Conservation (phyloP, 1,140 invertebrate genomes). For the Leguminivora glycinivorella region DNA sequence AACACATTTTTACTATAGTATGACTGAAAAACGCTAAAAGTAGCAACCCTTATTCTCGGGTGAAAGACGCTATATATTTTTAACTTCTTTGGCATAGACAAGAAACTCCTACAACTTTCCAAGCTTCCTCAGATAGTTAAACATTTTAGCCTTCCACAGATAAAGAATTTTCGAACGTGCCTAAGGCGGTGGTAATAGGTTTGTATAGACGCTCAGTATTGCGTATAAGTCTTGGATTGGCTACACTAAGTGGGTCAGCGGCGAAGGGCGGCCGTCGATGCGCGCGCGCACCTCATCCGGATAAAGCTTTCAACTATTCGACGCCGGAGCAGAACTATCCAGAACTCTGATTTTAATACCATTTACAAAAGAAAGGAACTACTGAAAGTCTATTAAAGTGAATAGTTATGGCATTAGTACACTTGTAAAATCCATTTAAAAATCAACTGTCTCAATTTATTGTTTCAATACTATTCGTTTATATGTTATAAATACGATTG, state of each 20-base stretch:
- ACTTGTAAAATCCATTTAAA: neutral
- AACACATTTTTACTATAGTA: too few species aligned
- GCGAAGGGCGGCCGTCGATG: conserved; percentile 6
- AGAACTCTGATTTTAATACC: neutral
- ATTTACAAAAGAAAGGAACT: neutral
- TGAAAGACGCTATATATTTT: too few species aligned
- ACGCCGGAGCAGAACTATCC: neutral
- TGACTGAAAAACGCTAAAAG: too few species aligned
- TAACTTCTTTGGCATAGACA: too few species aligned
- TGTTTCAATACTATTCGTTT: too few species aligned
- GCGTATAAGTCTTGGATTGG: conserved; percentile 14
- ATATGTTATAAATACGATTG: too few species aligned
- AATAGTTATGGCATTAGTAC: too few species aligned
- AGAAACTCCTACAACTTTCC: neutral
- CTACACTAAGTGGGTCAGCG: conserved; percentile 11
- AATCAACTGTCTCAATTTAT: too few species aligned
- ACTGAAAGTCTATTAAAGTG: neutral
- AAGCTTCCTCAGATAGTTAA: neutral
- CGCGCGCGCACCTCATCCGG: conserved; percentile 8
- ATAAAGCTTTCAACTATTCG: conserved; percentile 15
- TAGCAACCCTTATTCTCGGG: too few species aligned
- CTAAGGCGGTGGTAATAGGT: neutral
- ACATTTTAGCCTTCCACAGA: neutral
- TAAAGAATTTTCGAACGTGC: neutral
- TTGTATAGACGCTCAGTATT: conserved; percentile 13